Conservation (phyloP, 2,888 invertebrate species). For the Andricus curvator region DNA sequence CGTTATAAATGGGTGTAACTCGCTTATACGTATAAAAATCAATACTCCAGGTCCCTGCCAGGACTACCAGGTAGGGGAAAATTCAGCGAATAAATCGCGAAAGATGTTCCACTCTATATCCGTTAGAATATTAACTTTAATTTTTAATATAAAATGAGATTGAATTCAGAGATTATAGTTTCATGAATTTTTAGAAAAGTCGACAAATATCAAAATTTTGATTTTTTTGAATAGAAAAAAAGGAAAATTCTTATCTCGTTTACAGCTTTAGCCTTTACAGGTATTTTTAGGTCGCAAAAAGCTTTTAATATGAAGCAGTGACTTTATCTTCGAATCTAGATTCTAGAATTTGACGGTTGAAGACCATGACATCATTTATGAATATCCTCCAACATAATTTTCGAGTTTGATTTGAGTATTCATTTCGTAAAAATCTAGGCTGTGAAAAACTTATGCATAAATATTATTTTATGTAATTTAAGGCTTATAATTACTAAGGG, state of each 20-base stretch:
- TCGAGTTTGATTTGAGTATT: not conserved
- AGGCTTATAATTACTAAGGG: no score
- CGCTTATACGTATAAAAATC: not conserved
- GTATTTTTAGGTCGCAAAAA: not conserved
- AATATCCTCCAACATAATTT: not conserved
- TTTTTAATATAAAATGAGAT: no score
- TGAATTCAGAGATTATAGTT: no score
- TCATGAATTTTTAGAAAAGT: no score
- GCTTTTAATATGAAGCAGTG: not conserved
- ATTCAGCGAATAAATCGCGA: not conserved
- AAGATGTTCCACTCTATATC: not conserved
- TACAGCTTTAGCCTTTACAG: not conserved
- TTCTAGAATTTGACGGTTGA: not conserved
- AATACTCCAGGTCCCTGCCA: not conserved
- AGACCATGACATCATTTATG: not conserved
- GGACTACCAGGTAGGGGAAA: not conserved
- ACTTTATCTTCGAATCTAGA: not conserved
- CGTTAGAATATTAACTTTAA: no score
- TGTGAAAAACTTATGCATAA: not conserved
- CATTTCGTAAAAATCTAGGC: not conserved
- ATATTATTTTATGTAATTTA: not conserved
- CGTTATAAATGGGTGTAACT: not conserved
- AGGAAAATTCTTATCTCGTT: no score
- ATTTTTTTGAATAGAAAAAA: no score
- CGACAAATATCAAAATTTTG: no score